Evolutionary conservation across 2,888 invertebrate species (phyloP).

Genomic region (Agriotes lineatus): DNA sequence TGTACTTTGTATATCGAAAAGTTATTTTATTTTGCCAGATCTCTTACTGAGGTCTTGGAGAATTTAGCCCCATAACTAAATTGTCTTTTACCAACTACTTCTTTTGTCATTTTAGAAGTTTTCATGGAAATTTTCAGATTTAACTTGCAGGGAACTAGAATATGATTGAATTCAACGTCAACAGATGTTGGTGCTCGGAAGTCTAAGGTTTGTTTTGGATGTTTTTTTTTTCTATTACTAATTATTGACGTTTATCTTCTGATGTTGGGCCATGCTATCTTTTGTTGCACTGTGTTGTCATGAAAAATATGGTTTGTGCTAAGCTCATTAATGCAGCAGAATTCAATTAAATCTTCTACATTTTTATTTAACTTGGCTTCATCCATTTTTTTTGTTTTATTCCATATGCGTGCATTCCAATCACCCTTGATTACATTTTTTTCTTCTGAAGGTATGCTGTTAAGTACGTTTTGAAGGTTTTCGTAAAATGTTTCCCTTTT

Average conservation of each 20-base stretch:
- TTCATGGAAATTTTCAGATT: not conserved
- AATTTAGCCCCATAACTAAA: not conserved
- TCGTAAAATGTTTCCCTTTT: not conserved
- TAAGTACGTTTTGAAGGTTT: not conserved
- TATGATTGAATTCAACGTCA: not conserved
- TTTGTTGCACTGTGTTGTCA: not conserved
- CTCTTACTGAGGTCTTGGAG: not conserved
- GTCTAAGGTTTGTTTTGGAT: not conserved
- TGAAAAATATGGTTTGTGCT: not conserved
- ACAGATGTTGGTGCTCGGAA: not conserved
- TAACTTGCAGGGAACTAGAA: not conserved
- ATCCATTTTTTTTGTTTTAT: too few species aligned
- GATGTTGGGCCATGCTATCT: not conserved
- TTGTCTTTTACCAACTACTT: not conserved
- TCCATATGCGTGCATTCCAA: not conserved
- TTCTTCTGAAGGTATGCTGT: not conserved
- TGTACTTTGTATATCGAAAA: too few species aligned
- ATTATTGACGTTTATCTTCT: not conserved
- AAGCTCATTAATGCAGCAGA: not conserved
- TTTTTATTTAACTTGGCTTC: not conserved
- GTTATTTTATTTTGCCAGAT: too few species aligned
- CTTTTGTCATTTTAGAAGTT: not conserved
- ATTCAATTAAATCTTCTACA: not conserved
- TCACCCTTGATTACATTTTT: not conserved
- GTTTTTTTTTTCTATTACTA: not conserved